Evolutionary conservation across 2,888 invertebrate genomes (phyloP).

Genomic region (Nematopogon swammerdamellus): DNA sequence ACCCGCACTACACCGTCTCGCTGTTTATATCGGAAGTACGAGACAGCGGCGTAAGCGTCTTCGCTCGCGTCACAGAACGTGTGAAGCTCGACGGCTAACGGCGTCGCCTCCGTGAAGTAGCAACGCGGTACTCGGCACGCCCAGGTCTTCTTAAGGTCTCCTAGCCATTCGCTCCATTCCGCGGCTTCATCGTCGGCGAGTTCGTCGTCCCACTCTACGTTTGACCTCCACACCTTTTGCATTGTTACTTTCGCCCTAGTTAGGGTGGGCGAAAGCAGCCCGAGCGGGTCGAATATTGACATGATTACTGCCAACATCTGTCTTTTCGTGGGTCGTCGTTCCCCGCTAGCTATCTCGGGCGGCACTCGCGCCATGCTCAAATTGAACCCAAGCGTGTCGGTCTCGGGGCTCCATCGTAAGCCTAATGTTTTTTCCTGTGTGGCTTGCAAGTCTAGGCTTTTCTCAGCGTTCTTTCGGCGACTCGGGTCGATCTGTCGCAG

Average conservation of each 20-base stretch:
- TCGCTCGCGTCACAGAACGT: constrained; percentile 9
- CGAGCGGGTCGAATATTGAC: constrained; percentile 3
- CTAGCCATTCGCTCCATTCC: constrained; percentile 14
- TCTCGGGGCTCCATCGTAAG: not conserved
- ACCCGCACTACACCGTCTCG: not conserved
- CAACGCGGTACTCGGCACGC: not conserved
- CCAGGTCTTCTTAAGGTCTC: constrained; percentile 6
- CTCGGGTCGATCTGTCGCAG: not conserved
- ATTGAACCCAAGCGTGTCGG: not conserved
- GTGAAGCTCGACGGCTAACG: constrained; percentile 6
- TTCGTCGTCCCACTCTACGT: constrained; percentile 2
- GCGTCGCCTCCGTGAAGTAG: not conserved
- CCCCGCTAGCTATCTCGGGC: constrained; percentile 4
- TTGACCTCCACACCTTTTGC: constrained; percentile 2
- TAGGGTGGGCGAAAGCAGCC: not conserved
- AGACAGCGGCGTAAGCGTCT: constrained; percentile 7
- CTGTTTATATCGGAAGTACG: constrained; percentile 2
- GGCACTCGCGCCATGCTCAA: constrained; percentile 3
- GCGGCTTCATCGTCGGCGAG: constrained; percentile 1
- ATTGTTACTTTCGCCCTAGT: not conserved
- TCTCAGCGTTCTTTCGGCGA: not conserved
- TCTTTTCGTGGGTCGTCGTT: constrained; percentile 3
- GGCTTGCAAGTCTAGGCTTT: constrained; percentile 1
- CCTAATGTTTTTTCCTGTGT: not conserved
- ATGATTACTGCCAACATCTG: not conserved